These are phyloP conservation scores for Dasysyrphus albostriatus DNA, from an alignment of 2,888 invertebrate genomes.

Conservation along the genomic window DNA sequence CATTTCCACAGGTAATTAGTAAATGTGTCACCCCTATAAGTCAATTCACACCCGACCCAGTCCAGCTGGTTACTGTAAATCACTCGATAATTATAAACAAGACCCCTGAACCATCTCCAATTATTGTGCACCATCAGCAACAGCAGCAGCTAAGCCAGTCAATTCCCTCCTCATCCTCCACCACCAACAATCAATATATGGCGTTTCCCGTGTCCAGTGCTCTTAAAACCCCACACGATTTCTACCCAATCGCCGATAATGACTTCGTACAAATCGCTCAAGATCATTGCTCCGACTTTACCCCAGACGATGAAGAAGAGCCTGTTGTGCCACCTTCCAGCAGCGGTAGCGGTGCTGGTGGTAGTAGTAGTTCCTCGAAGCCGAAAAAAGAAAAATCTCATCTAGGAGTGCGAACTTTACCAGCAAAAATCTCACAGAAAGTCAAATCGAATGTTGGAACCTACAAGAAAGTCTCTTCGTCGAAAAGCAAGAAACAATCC, in stretches of 20 bases:
- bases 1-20: constrained; percentile 83
- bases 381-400: constrained; percentile 82
- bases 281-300: constrained; percentile 82
- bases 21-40: constrained; percentile 79
- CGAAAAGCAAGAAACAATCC: constrained; percentile 76
- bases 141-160: constrained; percentile 50
- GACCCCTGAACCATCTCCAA: constrained; percentile 80
- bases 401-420: constrained; percentile 82
- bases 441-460: constrained; percentile 80
- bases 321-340: constrained; percentile 79
- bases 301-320: constrained; percentile 83
- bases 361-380: constrained; percentile 77
- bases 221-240: constrained; percentile 77
- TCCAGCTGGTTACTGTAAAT: constrained; percentile 82
- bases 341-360: constrained; percentile 34
- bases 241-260: constrained; percentile 83
- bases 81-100: constrained; percentile 83
- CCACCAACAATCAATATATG: constrained; percentile 60
- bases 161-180: constrained; percentile 66
- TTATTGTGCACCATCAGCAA: constrained; percentile 67
- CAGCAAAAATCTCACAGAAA: constrained; percentile 83
- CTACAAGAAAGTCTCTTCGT: constrained; percentile 82
- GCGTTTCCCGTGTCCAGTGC: constrained; percentile 76
- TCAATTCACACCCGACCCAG: constrained; percentile 70
- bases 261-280: constrained; percentile 82